Conservation (phyloP, 2,113 vertebrate genomes). For the Plecturocebus donacophilus region DNA sequence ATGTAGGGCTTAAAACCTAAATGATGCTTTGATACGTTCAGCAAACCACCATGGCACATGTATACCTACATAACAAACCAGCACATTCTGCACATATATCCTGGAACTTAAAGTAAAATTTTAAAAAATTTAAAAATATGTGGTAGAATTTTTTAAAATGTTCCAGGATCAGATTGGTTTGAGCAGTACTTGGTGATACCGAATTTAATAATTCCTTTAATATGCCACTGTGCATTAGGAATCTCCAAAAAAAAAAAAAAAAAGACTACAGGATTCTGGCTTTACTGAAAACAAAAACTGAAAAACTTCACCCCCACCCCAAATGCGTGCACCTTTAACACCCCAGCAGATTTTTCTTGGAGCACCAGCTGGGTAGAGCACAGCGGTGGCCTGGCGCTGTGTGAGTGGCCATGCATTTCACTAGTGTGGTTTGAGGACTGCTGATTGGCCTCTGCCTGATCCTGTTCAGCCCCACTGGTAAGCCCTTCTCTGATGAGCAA, state of each 20-base stretch:
- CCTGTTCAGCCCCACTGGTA: background rate
- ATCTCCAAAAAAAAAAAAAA: background rate
- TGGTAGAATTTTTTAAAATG: background rate
- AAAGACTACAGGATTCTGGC: background rate
- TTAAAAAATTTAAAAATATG: too few species aligned
- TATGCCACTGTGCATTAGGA: background rate
- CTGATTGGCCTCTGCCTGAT: background rate
- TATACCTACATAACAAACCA: too few species aligned
- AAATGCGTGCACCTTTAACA: background rate
- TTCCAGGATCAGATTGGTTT: background rate
- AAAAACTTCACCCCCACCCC: too few species aligned
- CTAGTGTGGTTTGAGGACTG: accelerated
- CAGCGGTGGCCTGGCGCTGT: background rate
- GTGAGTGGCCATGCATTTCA: background rate
- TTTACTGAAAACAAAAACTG: background rate
- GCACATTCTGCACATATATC: too few species aligned
- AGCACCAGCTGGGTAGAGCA: background rate
- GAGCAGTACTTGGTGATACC: background rate
- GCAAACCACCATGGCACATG: too few species aligned
- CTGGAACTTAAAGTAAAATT: too few species aligned
- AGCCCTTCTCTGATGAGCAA: background rate
- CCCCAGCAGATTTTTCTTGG: background rate
- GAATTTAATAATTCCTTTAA: background rate
- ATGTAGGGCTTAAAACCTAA: too few species aligned
- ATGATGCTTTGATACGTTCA: too few species aligned